A percentile compares a stretch with the other conserved stretches of the same genome.
Evolutionary conservation across 2,113 vertebrate species (phyloP).

Genomic region (Catharus minimus): DNA sequence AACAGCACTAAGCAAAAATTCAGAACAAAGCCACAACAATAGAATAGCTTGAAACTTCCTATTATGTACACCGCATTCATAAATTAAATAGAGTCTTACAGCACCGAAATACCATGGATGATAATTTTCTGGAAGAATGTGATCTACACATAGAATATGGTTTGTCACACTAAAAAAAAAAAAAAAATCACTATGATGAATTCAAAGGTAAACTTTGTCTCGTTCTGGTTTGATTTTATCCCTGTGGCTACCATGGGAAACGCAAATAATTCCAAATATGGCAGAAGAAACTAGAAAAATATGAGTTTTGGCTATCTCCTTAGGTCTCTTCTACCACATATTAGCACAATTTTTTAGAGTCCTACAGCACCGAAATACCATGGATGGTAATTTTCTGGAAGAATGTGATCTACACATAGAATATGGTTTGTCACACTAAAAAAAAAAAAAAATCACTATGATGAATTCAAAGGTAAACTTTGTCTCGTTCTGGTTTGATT

Average conservation of each 20-base stretch:
- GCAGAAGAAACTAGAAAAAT: no score
- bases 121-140: neutral
- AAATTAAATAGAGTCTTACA: neutral
- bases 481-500: neutral
- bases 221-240: no score
- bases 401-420: neutral
- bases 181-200: no score
- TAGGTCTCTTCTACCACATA: no score
- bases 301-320: no score
- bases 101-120: neutral
- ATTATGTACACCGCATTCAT: neutral
- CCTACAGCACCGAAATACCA: neutral
- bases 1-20: constrained; percentile 11
- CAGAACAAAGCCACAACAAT: neutral
- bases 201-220: no score
- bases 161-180: neutral
- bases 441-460: neutral
- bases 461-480: neutral
- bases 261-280: no score
- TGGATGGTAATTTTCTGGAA: neutral
- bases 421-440: neutral
- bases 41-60: neutral
- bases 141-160: neutral
- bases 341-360: no score
- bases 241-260: no score